A percentile compares a stretch with the other conserved stretches of the same genome.
Conservation (phyloP, 30 jellyfish, hydroid and myxozoan genomes). For the Aurelia sp. region DNA sequence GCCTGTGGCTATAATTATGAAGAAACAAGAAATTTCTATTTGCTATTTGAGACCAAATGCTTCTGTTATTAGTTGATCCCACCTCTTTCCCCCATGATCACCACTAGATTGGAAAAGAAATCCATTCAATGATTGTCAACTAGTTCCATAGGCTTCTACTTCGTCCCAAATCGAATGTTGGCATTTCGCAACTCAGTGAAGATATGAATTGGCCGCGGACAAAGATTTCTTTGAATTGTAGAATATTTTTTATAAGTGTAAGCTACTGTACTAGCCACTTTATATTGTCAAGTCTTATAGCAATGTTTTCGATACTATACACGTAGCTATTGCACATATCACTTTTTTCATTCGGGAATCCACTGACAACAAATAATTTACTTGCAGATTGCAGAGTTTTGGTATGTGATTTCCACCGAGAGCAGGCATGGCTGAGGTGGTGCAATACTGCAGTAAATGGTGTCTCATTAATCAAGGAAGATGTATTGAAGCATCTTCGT, state of each 20-base stretch:
- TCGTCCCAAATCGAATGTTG: not conserved
- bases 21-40: too few species aligned
- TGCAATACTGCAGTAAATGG: conserved; percentile 9
- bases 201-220: not conserved
- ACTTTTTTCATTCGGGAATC: not conserved
- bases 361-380: not conserved
- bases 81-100: too few species aligned
- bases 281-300: too few species aligned
- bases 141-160: not conserved
- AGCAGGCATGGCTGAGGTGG: conserved; percentile 54
- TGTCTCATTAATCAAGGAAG: conserved; percentile 6
- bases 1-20: too few species aligned
- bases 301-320: too few species aligned
- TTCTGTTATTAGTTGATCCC: too few species aligned
- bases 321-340: not conserved
- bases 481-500: conserved; percentile 15
- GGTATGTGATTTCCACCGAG: conserved; percentile 41
- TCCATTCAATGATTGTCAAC: too few species aligned
- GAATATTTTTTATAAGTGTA: not conserved
- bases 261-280: too few species aligned
- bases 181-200: not conserved
- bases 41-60: too few species aligned
- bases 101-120: too few species aligned
- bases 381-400: conserved; percentile 16
- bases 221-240: not conserved